Conservation (phyloP, 2,113 vertebrate species). For the Gyps fulvus region DNA sequence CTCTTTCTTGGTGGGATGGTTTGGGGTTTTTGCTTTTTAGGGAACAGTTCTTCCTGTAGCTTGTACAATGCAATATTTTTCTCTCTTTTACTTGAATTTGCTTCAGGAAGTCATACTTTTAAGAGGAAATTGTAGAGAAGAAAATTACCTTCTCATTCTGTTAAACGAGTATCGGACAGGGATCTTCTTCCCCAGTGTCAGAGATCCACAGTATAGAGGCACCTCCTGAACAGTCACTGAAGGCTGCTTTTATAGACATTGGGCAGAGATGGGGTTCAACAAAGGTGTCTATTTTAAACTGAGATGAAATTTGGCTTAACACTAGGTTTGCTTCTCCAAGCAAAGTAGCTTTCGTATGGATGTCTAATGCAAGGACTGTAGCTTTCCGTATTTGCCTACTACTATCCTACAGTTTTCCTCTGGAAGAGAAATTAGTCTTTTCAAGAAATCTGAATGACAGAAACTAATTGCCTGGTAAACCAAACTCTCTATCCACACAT, state of each 20-base stretch:
- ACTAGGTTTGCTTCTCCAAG: neutral
- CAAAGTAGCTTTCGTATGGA: neutral
- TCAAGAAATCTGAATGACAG: neutral
- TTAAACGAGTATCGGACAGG: neutral
- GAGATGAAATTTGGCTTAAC: neutral
- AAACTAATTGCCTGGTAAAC: neutral
- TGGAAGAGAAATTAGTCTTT: neutral
- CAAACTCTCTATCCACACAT: neutral
- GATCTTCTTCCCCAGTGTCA: neutral
- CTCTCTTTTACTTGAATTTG: neutral
- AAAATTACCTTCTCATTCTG: neutral
- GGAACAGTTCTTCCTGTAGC: neutral
- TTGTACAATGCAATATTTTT: neutral
- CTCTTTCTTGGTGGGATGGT: accelerated
- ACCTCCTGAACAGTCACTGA: neutral
- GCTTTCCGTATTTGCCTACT: neutral
- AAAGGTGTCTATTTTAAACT: neutral
- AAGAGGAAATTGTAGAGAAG: neutral
- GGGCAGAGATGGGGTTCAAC: neutral
- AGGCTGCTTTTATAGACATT: neutral
- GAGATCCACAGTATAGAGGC: neutral
- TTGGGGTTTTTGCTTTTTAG: neutral
- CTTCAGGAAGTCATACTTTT: neutral
- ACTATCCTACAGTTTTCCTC: neutral
- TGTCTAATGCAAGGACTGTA: neutral